These are phyloP conservation scores for Podiceps cristatus DNA, from an alignment of 2,113 vertebrate species.

Conservation along the genomic window DNA sequence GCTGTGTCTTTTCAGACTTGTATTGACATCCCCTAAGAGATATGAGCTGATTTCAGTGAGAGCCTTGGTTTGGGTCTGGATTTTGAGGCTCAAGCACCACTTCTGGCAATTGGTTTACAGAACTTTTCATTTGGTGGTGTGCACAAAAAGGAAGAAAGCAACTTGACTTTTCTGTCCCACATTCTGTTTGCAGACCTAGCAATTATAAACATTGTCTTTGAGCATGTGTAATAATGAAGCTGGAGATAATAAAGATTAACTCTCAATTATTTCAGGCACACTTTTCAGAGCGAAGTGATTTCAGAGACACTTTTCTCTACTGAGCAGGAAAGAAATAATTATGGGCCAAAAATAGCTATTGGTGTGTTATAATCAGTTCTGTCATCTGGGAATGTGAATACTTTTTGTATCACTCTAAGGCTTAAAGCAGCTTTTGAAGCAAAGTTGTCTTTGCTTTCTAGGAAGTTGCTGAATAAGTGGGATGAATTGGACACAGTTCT, in stretches of 20 bases:
- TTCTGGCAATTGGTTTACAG: not conserved
- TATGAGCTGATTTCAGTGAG: not conserved
- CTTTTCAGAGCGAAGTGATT: constrained; percentile 1
- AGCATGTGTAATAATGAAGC: not conserved
- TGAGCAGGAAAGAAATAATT: constrained; percentile 37
- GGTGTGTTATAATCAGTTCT: not conserved
- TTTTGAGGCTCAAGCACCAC: not conserved
- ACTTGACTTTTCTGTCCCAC: not conserved
- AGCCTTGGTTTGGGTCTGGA: not conserved
- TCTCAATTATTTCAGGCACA: not conserved
- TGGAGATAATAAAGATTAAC: constrained; percentile 4
- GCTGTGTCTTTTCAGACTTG: not conserved
- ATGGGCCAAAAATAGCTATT: constrained; percentile 25
- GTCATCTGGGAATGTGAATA: not conserved
- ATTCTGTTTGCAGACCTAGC: not conserved
- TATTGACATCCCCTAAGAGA: not conserved
- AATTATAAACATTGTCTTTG: not conserved
- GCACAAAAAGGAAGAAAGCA: not conserved
- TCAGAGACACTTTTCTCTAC: not conserved
- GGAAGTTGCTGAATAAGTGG: not conserved
- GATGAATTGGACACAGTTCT: not conserved
- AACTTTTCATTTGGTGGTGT: not conserved
- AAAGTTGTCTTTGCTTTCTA: not conserved
- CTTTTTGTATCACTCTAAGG: not conserved
- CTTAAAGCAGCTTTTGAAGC: constrained; percentile 1